Percentiles rank a stretch among this genome's conserved stretches.
These are phyloP conservation scores for Leptinotarsa texana DNA, from an alignment of 1,140 invertebrate species.

Conservation along the genomic window DNA sequence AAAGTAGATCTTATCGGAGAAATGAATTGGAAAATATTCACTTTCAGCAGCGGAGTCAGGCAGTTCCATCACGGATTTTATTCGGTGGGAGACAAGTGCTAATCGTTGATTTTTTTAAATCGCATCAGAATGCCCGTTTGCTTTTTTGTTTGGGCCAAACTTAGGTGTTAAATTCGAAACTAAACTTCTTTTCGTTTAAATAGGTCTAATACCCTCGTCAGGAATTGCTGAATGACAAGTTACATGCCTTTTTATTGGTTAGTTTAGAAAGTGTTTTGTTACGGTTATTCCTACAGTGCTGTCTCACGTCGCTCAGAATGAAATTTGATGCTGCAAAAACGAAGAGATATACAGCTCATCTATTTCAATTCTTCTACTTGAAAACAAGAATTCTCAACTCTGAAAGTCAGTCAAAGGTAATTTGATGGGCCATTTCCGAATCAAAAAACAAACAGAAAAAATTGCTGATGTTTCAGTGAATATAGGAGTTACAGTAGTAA, in stretches of 20 bases:
- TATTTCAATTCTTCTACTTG: too few relatives aligned
- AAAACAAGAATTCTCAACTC: too few relatives aligned
- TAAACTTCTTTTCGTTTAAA: conserved; percentile 15
- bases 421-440: too few relatives aligned
- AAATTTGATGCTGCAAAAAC: too few relatives aligned
- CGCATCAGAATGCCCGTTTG: conserved; percentile 28
- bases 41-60: not conserved
- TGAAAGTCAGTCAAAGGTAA: too few relatives aligned
- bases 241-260: not conserved
- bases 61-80: not conserved
- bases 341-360: too few relatives aligned
- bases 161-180: conserved; percentile 41
- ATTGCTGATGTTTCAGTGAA: too few relatives aligned
- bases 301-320: too few relatives aligned
- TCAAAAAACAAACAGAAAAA: too few relatives aligned
- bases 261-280: not conserved
- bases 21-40: not conserved
- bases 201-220: conserved; percentile 16
- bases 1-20: conserved; percentile 16
- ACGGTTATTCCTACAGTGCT: too few relatives aligned
- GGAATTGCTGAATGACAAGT: not conserved
- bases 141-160: conserved; percentile 41
- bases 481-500: too few relatives aligned
- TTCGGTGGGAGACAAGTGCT: conserved; percentile 6
- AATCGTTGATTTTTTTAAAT: conserved; percentile 25